These are phyloP conservation scores for Macrostomum cliftonense DNA, from an alignment of 2,888 invertebrate species.

Conservation along the genomic window DNA sequence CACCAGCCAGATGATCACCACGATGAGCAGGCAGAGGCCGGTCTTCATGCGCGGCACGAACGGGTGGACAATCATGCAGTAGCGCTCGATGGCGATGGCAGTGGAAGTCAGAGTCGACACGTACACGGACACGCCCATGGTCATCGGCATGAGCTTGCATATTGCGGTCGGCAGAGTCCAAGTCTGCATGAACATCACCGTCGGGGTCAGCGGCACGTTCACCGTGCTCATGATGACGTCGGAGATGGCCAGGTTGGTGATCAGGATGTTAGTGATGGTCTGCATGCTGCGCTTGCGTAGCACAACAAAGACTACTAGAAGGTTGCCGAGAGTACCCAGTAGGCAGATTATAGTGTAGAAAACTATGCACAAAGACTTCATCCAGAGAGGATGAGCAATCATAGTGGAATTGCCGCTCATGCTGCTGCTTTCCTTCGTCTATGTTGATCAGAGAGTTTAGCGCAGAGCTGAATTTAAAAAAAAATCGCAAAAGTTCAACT, in stretches of 20 bases:
- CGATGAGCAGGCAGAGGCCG: conserved; percentile 61
- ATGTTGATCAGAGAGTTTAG: no score
- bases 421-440: no score
- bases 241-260: conserved; percentile 79
- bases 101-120: conserved; percentile 87
- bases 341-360: conserved; percentile 63
- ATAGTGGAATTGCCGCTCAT: no score
- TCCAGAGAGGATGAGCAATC: no score
- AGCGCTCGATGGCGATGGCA: conserved; percentile 88
- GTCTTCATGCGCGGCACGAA: conserved; percentile 76
- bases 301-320: conserved; percentile 75
- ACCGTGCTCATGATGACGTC: conserved; percentile 78
- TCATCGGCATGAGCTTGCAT: conserved; percentile 74
- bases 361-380: conserved; percentile 22
- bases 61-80: conserved; percentile 87
- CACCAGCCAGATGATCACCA: conserved; percentile 72
- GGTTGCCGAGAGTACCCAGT: conserved; percentile 46
- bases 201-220: conserved; percentile 84
- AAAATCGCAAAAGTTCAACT: no score
- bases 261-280: conserved; percentile 89
- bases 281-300: conserved; percentile 81
- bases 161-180: conserved; percentile 80
- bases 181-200: conserved; percentile 67
- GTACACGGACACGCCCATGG: conserved; percentile 71
- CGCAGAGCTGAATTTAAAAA: no score